Percentiles rank a stretch among this genome's conserved stretches.
Conservation (phyloP, 2,797 vertebrate genomes). For the Vultur gryphus region DNA sequence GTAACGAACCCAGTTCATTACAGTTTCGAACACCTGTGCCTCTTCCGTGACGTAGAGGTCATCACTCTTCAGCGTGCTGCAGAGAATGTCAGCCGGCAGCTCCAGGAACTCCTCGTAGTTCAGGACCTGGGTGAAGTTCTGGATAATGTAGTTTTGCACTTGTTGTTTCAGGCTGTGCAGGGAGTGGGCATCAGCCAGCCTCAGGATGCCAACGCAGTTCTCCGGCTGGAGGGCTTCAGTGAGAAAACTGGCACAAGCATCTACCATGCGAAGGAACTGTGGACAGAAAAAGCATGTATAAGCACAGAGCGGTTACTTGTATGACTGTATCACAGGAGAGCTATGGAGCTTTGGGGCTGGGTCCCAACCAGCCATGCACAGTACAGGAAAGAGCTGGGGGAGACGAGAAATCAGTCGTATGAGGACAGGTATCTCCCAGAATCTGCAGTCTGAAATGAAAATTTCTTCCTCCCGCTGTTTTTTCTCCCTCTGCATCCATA, state of each 20-base stretch:
- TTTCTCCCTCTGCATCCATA: not conserved
- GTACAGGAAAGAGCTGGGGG: not conserved
- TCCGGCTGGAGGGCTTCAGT: conserved; percentile 87
- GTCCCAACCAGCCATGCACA: not conserved
- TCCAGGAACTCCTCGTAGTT: conserved; percentile 87
- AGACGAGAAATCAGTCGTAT: not conserved
- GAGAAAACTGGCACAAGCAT: conserved; percentile 88
- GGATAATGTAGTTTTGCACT: conserved; percentile 86
- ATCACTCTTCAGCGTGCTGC: conserved; percentile 82
- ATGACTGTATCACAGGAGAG: not conserved
- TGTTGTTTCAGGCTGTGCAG: conserved; percentile 79
- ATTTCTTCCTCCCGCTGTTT: not conserved
- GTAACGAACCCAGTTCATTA: conserved; percentile 88
- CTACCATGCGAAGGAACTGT: conserved; percentile 92
- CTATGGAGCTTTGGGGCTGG: not conserved
- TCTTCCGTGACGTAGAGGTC: conserved; percentile 89
- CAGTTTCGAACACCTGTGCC: conserved; percentile 87
- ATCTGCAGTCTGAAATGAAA: not conserved
- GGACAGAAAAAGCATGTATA: not conserved
- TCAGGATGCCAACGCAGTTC: conserved; percentile 90
- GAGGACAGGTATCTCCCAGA: not conserved
- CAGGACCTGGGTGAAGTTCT: conserved; percentile 87
- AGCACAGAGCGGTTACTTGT: not conserved
- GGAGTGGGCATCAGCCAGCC: conserved; percentile 86
- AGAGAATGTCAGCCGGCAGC: conserved; percentile 81